Evolutionary conservation across 2,113 vertebrate species (phyloP).

Genomic region (Phrynosoma blainvillii): DNA sequence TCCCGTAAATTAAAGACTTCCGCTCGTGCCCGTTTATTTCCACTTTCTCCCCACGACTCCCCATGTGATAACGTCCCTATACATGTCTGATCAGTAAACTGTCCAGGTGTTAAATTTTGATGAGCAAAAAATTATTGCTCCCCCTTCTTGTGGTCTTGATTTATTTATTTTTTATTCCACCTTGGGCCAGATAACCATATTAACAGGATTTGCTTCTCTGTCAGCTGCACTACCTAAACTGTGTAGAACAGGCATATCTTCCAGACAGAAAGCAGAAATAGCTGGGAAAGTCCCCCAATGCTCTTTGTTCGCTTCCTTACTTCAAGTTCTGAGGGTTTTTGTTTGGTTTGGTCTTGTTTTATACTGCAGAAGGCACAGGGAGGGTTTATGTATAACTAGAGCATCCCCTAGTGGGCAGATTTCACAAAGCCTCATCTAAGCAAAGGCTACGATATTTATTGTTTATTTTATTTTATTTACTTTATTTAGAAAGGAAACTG

Average conservation of each 20-base stretch:
- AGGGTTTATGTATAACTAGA: slow-evolving; percentile 61
- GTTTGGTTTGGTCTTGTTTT: neutral
- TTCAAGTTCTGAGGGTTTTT: neutral
- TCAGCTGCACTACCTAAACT: neutral
- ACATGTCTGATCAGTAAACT: too few species aligned
- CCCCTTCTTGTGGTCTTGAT: too few species aligned
- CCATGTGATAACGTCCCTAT: too few species aligned
- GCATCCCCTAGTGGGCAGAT: slow-evolving; percentile 65
- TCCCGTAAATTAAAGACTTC: too few species aligned
- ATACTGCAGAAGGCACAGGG: rapidly evolving
- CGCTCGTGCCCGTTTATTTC: too few species aligned
- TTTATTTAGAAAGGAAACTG: neutral
- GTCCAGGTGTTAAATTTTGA: too few species aligned
- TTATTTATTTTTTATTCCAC: too few species aligned
- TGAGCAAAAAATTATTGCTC: too few species aligned
- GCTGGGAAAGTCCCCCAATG: slow-evolving; percentile 32
- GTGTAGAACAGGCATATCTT: neutral
- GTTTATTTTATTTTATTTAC: neutral
- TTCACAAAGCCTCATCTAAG: slow-evolving; percentile 22
- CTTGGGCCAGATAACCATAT: too few species aligned
- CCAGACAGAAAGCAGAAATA: neutral
- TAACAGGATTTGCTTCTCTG: neutral
- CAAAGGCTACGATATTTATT: neutral
- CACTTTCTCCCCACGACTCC: too few species aligned
- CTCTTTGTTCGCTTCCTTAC: neutral